Percentiles rank a stretch among this genome's conserved stretches.
Evolutionary conservation across 2,888 invertebrate species (phyloP).

Genomic region (Agonum fuliginosum): DNA sequence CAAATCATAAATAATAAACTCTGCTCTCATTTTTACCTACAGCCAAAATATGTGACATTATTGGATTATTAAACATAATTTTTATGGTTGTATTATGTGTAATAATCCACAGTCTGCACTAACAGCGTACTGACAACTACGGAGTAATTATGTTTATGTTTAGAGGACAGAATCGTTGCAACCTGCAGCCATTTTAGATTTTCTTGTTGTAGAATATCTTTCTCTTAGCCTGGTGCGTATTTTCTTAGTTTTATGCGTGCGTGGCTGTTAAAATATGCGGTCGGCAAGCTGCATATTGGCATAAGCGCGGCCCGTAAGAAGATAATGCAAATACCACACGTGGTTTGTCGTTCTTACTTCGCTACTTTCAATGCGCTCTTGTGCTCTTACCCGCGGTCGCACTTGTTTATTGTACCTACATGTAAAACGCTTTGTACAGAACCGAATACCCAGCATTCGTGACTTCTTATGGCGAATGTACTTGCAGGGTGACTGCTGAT

Average conservation of each 20-base stretch:
- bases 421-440: conserved; percentile 28
- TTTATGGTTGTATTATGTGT: no score
- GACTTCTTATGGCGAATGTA: conserved; percentile 7
- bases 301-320: conserved; percentile 20
- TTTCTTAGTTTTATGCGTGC: neutral
- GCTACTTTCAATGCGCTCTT: neutral
- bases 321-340: conserved; percentile 43
- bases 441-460: neutral
- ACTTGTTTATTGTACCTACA: conserved; percentile 30
- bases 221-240: neutral
- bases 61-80: no score
- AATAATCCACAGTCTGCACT: no score
- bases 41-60: no score
- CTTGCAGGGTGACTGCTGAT: conserved; percentile 13
- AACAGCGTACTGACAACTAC: no score
- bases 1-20: no score
- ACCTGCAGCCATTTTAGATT: neutral
- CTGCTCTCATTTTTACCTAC: no score
- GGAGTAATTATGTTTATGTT: no score
- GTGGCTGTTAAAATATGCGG: conserved; percentile 31
- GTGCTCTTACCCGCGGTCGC: conserved; percentile 10
- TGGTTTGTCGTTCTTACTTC: conserved; percentile 33
- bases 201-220: neutral
- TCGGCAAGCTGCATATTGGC: conserved; percentile 15
- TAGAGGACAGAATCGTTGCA: no score